Percentiles rank a stretch among this genome's conserved stretches.
Evolutionary conservation across 2,888 invertebrate species (phyloP).

Genomic region (Erynnis tages): DNA sequence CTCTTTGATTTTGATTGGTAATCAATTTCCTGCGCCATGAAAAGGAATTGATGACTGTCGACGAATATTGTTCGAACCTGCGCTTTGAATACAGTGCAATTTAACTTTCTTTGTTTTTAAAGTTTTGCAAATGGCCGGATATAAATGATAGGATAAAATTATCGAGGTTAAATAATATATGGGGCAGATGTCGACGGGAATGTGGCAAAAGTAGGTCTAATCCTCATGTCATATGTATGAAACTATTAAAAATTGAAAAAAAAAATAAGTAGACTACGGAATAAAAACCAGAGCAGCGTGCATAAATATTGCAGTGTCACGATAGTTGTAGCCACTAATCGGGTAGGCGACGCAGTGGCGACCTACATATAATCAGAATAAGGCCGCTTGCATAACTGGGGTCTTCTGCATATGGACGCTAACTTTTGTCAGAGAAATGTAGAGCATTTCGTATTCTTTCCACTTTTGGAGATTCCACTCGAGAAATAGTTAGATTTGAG

Average conservation of each 20-base stretch:
- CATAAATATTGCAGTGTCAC: conserved; percentile 27
- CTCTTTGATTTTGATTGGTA: conserved; percentile 22
- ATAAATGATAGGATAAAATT: too few species aligned
- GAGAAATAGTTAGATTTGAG: background rate
- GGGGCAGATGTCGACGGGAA: too few species aligned
- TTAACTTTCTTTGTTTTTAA: background rate
- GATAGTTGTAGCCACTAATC: conserved; percentile 22
- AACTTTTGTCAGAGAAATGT: conserved; percentile 30
- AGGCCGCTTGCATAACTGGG: conserved; percentile 39
- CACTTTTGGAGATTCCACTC: background rate
- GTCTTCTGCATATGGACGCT: conserved; percentile 18
- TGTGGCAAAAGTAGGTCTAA: too few species aligned
- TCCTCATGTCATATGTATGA: too few species aligned
- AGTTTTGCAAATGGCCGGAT: too few species aligned
- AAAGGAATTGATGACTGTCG: conserved; percentile 26
- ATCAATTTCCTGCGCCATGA: conserved; percentile 29
- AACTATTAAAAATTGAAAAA: too few species aligned
- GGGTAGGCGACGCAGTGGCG: conserved; percentile 41
- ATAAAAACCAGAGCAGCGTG: conserved; percentile 20
- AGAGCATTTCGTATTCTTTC: conserved; percentile 12
- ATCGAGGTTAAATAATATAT: too few species aligned
- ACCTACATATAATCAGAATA: conserved; percentile 54
- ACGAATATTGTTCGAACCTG: conserved; percentile 22
- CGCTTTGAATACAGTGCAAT: conserved; percentile 28
- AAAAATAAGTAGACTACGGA: background rate